Evolutionary conservation across 2,888 invertebrate genomes (phyloP), one percentile per base, ranked within the genome.

Genomic region (Aporophyla lueneburgensis): DNA sequence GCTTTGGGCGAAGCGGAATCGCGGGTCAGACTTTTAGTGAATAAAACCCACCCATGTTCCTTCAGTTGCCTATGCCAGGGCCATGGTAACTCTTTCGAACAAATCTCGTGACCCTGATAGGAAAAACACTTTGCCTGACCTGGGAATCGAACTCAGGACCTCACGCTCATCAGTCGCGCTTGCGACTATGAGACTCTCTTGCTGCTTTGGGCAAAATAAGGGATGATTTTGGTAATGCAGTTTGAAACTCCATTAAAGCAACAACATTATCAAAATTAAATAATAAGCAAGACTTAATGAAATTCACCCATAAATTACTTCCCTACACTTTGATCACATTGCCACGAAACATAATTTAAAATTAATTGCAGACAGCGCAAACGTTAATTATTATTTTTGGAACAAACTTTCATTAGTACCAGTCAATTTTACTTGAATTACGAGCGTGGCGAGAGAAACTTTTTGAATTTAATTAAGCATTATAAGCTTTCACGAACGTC

Each of bases 341-440:
- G n/a, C 66, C 62, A 43, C 63, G 71, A 54, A 72, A 74, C 62
- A 70, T 74, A 69, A 78, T 83, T 78, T 83, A 70, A 76, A 86
- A 82, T 83, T 83, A 83, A 83, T 86, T 73, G 33, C 54, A 51
- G 74, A 61, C 69, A 63, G 24, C 40, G 40, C 21, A 49, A 70
- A 63, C 69, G 67, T 80, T 77, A 82, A 84, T 80, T 72, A 76
- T 70, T 62, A 86, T 80, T 80, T 84, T 76, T 61, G 65, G 70
- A n/a, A 59, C 80, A 69, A 83, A 62, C 66, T 86, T 76, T 83
- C 67, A 74, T 87, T 80, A 81, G 33, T n/a, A 49, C 1, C 43
- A 79, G 85, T 82, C 80, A 85, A 85, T 87, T 87, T 75, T 62
- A 61, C 66, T 75, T 88, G 72, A 88, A 80, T 80, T 88, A 88